Percentiles rank a stretch among this genome's conserved stretches.
These are phyloP conservation scores for Etheostoma cragini DNA, from an alignment of 2,113 vertebrate genomes.

Conservation along the genomic window DNA sequence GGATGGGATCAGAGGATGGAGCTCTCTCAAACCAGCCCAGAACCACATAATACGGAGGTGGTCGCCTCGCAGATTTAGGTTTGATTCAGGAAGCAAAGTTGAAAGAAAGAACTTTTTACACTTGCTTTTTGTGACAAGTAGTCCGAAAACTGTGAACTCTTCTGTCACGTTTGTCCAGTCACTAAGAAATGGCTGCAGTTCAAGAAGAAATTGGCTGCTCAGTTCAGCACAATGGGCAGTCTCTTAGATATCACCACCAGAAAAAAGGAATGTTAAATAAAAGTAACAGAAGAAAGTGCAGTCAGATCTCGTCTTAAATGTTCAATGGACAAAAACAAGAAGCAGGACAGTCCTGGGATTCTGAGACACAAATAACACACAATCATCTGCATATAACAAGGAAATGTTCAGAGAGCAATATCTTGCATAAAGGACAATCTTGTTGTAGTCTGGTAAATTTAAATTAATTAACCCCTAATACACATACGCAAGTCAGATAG, in stretches of 20 bases:
- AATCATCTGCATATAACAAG: neutral
- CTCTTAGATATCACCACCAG: neutral
- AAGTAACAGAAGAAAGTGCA: neutral
- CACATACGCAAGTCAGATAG: neutral
- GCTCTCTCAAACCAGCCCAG: neutral
- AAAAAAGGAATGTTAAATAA: constrained; percentile 6
- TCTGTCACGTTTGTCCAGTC: constrained; percentile 37
- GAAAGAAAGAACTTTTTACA: constrained; percentile 32
- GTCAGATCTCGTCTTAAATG: neutral
- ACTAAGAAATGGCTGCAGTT: constrained; percentile 51
- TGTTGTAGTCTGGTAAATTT: neutral
- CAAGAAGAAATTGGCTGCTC: constrained; percentile 52
- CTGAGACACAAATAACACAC: neutral
- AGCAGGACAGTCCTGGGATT: neutral
- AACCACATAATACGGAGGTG: neutral
- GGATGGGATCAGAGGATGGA: neutral
- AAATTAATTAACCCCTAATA: neutral
- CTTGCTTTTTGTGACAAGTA: constrained; percentile 3
- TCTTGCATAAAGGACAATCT: neutral
- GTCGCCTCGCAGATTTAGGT: neutral
- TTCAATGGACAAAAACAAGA: constrained; percentile 3
- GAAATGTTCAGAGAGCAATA: neutral
- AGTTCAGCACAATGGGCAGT: neutral
- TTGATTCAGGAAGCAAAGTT: constrained; percentile 14
- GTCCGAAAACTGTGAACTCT: constrained; percentile 28